phyloP scores from a whole-genome alignment of 1,140 invertebrate species.

The Drosophila rufa region DNA sequence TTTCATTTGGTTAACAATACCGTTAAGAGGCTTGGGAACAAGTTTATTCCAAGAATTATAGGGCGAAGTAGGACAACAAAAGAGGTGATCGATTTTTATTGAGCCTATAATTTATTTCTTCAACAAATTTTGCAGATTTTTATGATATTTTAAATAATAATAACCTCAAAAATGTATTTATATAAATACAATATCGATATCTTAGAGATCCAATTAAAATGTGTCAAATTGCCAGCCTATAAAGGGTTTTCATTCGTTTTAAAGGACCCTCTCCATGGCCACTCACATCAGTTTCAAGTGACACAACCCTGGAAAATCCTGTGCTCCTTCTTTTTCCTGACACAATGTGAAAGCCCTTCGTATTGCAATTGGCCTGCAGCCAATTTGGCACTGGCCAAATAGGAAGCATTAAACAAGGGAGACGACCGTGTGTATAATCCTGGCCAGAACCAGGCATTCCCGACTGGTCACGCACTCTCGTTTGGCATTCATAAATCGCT shows the following conservation, averaged over 20 bases:
- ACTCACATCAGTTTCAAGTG: slow-evolving; percentile 4
- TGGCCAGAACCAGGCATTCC: slow-evolving; percentile 13
- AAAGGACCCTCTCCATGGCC: neutral
- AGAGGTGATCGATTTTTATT: neutral
- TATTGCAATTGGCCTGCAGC: slow-evolving; percentile 44
- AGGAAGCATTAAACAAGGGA: slow-evolving; percentile 3
- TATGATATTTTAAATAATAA: too few relatives aligned
- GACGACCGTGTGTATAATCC: slow-evolving; percentile 11
- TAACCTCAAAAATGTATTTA: too few relatives aligned
- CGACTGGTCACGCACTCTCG: slow-evolving; percentile 44
- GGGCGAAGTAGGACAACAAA: neutral
- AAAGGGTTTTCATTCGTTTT: too few relatives aligned
- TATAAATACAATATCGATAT: neutral
- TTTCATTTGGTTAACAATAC: slow-evolving; percentile 23
- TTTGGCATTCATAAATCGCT: slow-evolving; percentile 73
- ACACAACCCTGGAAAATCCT: slow-evolving; percentile 15
- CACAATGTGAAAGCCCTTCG: slow-evolving; percentile 15
- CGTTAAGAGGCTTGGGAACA: slow-evolving; percentile 4
- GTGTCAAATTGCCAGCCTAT: neutral
- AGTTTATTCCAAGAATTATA: slow-evolving; percentile 1
- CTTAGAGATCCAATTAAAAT: neutral
- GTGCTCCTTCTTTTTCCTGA: slow-evolving; percentile 4
- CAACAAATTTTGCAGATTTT: too few relatives aligned
- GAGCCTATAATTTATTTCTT: neutral
- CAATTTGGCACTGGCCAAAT: slow-evolving; percentile 25